Evolutionary conservation across 1,140 invertebrate genomes (phyloP), one percentile per base, ranked within the genome.

Genomic region (Littorina saxatilis): DNA sequence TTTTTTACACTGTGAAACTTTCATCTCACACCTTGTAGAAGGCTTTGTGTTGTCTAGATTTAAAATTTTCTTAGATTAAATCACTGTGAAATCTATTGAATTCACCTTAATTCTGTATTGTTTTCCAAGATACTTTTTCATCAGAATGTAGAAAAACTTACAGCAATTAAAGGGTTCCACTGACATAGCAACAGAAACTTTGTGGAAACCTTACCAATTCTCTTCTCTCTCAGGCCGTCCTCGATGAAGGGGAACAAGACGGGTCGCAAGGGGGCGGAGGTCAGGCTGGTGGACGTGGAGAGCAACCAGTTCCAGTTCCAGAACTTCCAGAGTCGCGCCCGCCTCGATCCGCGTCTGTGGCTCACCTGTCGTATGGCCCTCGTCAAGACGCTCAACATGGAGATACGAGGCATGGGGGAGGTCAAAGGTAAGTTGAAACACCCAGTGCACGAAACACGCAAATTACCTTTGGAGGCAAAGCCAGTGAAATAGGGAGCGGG

Each of bases 361-460:
- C 87, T 92, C 1, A 73, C 87, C 29, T 91, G 90, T 84, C 84
- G 89, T 15, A 74, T 86, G 27, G 86, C 87, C n/a, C 85, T 92
- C 0, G 88, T 92, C 9, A 81, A 83, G 11, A 82, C 82, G 82
- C 76, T 92, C 20, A 84, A 91, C 61, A 85, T 88, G 78, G 87
- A 92, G 66, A 85, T 91, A n/a, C 77, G 87, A 79, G 91, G 91
- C 43, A 86, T 92, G 84, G 91, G 91, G 75, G 86, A 91, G 63
- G 86, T 92, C 37, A 91, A 89, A 89, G 91, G 91, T 91, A 76
- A 61, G 35, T 63, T 43, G n/a, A n/a, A n/a, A n/a, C n/a, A n/a
- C n/a, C n/a, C 2, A 52, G 50, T 17, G 29, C 4, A 13, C 7
- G 29, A n/a, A 47, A n/a, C n/a, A n/a, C n/a, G n/a, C n/a, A n/a